Conservation (phyloP, 2,113 vertebrate genomes). For the human (Homo sapiens) region DNA sequence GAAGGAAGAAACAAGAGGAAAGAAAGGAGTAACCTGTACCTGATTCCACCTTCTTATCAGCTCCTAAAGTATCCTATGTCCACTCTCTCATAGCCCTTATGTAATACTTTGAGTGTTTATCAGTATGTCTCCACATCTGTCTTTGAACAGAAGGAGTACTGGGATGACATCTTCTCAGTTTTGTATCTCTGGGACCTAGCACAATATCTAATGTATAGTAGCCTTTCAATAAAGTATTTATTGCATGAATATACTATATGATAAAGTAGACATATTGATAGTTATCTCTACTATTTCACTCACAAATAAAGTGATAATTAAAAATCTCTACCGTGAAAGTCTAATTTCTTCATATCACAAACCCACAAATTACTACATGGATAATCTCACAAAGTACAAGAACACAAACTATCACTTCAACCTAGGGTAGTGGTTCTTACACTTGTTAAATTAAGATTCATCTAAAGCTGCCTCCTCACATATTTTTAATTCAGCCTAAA, state of each 20-base stretch:
- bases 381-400: background rate
- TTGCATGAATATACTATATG: background rate
- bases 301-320: slow-evolving; percentile 25
- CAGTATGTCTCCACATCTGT: background rate
- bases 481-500: too few relatives aligned
- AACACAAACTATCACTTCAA: background rate
- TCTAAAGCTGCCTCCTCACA: too few relatives aligned
- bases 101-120: background rate
- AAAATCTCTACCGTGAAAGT: background rate
- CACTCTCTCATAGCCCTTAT: background rate
- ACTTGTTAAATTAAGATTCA: too few relatives aligned
- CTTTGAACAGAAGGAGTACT: background rate
- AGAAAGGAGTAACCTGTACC: background rate
- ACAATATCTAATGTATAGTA: background rate
- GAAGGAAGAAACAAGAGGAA: background rate
- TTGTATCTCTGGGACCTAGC: background rate
- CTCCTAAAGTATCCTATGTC: background rate
- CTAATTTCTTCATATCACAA: background rate
- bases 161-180: background rate
- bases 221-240: background rate
- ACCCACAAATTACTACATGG: background rate
- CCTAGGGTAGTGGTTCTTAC: background rate
- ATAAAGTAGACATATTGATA: background rate
- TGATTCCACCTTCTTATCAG: background rate
- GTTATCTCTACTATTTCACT: background rate